Percentiles rank a stretch among this genome's conserved stretches.
phyloP scores from a whole-genome alignment of 2,888 invertebrate species.

The Ametastegia equiseti region DNA sequence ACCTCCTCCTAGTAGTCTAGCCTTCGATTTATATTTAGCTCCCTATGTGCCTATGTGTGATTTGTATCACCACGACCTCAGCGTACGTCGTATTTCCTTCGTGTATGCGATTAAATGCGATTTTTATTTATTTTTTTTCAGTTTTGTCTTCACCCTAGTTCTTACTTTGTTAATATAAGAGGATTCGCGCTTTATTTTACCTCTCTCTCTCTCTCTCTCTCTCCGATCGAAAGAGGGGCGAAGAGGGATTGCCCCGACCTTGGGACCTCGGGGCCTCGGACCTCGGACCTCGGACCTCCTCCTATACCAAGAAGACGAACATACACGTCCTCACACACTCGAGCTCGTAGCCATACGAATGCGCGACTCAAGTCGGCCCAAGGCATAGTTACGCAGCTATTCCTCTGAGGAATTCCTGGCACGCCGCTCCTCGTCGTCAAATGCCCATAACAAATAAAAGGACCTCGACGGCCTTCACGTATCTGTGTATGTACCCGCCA shows the following conservation, averaged over 20 bases:
- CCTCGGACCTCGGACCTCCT: not conserved
- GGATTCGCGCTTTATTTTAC: conserved; percentile 34
- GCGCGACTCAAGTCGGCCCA: conserved; percentile 44
- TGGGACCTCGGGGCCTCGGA: conserved; percentile 45
- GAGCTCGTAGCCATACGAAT: conserved; percentile 28
- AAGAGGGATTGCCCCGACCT: conserved; percentile 60
- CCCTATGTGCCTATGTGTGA: not conserved
- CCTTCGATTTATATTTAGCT: conserved; percentile 26
- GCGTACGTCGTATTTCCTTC: not conserved
- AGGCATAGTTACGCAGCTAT: conserved; percentile 63
- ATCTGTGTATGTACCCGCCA: conserved; percentile 53
- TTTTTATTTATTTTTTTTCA: not conserved
- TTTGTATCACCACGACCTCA: not conserved
- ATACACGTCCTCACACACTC: not conserved
- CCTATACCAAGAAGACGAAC: not conserved
- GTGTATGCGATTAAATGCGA: not conserved
- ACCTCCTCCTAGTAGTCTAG: conserved; percentile 34
- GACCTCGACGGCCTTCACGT: conserved; percentile 70
- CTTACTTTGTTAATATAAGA: not conserved
- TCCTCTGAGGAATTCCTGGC: conserved; percentile 72
- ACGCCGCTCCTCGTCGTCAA: conserved; percentile 70
- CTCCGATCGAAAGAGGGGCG: conserved; percentile 51
- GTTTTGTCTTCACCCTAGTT: not conserved
- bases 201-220: too few relatives aligned
- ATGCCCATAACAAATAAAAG: conserved; percentile 72